These are phyloP conservation scores for Holacanthella duospinosa DNA, from an alignment of 2,888 invertebrate species.

Conservation along the genomic window DNA sequence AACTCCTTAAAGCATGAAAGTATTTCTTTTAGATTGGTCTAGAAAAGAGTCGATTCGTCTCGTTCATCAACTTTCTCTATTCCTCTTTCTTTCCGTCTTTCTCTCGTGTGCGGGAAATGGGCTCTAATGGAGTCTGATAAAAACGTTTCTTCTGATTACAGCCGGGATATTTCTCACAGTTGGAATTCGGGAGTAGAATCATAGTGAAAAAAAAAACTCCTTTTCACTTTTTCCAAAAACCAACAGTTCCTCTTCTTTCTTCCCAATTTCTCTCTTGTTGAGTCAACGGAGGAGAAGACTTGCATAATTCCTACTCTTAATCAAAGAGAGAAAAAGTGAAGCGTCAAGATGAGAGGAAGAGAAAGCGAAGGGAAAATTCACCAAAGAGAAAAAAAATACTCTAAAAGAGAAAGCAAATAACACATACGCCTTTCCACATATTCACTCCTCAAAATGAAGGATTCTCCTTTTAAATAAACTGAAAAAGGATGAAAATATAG, in stretches of 20 bases:
- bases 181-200: slow-evolving; percentile 7
- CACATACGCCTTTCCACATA: neutral
- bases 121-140: slow-evolving; percentile 26
- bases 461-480: neutral
- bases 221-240: neutral
- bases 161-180: slow-evolving; percentile 19
- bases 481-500: neutral
- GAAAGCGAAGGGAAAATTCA: slow-evolving; percentile 9
- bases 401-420: neutral
- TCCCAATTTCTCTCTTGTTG: neutral
- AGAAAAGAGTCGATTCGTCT: slow-evolving; percentile 15
- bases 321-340: slow-evolving; percentile 22
- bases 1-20: slow-evolving; percentile 3
- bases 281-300: neutral
- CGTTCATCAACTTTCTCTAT: slow-evolving; percentile 18
- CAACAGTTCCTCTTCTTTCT: neutral
- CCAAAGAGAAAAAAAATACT: neutral
- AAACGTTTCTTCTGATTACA: slow-evolving; percentile 26
- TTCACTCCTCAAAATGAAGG: neutral
- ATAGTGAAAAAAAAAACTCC: neutral
- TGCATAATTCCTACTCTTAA: slow-evolving; percentile 20
- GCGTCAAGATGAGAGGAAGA: slow-evolving; percentile 9
- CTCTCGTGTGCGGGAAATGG: slow-evolving; percentile 17
- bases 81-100: too few species aligned
- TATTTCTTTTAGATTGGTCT: slow-evolving; percentile 5